These are phyloP conservation scores for Drosophila rubida DNA, from an alignment of 2,888 invertebrate genomes.

Conservation along the genomic window DNA sequence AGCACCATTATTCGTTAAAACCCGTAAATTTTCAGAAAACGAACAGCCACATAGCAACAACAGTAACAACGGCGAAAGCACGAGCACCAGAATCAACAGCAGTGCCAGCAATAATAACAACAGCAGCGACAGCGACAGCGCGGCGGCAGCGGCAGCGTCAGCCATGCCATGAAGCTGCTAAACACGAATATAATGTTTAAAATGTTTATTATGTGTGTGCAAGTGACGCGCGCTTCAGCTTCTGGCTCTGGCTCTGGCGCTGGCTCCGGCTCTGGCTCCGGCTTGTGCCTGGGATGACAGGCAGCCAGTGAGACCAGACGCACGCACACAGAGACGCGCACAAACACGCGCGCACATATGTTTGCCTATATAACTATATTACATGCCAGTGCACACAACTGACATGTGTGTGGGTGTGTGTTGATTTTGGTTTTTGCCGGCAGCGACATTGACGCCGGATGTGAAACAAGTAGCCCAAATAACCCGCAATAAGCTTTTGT, in stretches of 20 bases:
- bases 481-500: constrained; percentile 81
- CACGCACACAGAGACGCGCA: constrained; percentile 18
- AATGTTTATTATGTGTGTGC: constrained; percentile 80
- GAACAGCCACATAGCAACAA: constrained; percentile 41
- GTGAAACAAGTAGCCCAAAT: constrained; percentile 79
- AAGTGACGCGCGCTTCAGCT: constrained; percentile 66
- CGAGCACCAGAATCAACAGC: constrained; percentile 24
- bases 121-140: constrained; percentile 7
- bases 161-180: constrained; percentile 73
- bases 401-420: constrained; percentile 48
- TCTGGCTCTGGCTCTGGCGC: neutral
- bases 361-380: constrained; percentile 60
- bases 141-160: constrained; percentile 14
- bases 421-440: constrained; percentile 73
- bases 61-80: constrained; percentile 20
- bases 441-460: constrained; percentile 72
- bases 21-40: constrained; percentile 77
- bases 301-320: constrained; percentile 27
- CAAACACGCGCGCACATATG: constrained; percentile 32
- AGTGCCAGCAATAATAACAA: constrained; percentile 15
- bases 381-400: constrained; percentile 32
- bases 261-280: constrained; percentile 1
- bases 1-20: constrained; percentile 79
- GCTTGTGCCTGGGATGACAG: constrained; percentile 34
- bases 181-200: constrained; percentile 80